Evolutionary conservation across 2,888 invertebrate genomes (phyloP).

Genomic region (Plebejus anna): DNA sequence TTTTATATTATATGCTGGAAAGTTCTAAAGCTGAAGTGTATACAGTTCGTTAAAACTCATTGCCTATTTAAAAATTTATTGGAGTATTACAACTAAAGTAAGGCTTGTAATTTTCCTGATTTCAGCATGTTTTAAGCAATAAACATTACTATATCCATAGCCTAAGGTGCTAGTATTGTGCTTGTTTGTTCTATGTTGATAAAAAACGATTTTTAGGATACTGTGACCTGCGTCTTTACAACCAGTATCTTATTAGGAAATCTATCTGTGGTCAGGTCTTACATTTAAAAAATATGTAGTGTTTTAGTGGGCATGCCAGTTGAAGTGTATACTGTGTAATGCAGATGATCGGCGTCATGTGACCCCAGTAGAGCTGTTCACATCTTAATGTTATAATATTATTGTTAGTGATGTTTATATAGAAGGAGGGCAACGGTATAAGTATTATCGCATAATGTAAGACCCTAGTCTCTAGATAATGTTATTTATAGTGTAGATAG

Average conservation of each 20-base stretch:
- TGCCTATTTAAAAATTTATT: too few species aligned
- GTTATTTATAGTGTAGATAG: slow-evolving; percentile 57
- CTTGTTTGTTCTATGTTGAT: background rate
- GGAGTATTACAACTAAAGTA: too few species aligned
- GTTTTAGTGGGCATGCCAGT: background rate
- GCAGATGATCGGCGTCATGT: slow-evolving; percentile 15
- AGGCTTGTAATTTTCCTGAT: too few species aligned
- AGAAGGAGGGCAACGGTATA: slow-evolving; percentile 44
- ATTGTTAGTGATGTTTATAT: slow-evolving; percentile 53
- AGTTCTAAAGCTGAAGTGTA: background rate
- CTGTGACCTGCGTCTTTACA: background rate
- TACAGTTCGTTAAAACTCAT: too few species aligned
- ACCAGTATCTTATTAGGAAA: background rate
- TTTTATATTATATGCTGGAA: background rate
- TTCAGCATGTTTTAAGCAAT: too few species aligned
- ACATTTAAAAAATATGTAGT: background rate
- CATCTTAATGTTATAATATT: slow-evolving; percentile 48
- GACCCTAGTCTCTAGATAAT: slow-evolving; percentile 71
- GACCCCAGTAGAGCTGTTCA: slow-evolving; percentile 7
- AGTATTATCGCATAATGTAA: slow-evolving; percentile 62
- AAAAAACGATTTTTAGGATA: background rate
- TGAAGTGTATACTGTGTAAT: background rate
- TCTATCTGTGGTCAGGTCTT: background rate
- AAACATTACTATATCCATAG: background rate
- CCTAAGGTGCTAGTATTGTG: background rate